Percentiles rank a stretch among this genome's conserved stretches.
phyloP scores from a whole-genome alignment of 2,888 invertebrate species.

The Hypomecis punctinalis region DNA sequence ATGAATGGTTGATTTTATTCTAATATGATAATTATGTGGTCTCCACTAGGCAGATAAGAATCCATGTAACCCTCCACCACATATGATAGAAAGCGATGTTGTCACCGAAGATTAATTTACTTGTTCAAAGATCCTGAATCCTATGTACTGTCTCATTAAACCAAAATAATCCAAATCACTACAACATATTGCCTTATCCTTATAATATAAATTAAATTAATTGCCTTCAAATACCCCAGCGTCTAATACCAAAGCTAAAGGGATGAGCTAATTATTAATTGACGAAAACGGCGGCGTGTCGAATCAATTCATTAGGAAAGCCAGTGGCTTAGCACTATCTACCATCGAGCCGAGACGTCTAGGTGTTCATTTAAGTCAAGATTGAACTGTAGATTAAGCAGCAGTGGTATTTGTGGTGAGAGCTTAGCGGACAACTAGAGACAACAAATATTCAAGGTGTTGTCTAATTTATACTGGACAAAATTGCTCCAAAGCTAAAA shows the following conservation, averaged over 20 bases:
- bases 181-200: neutral
- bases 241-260: slow-evolving; percentile 37
- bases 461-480: neutral
- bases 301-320: slow-evolving; percentile 80
- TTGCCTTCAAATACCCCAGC: slow-evolving; percentile 29
- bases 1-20: no score
- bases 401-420: slow-evolving; percentile 61
- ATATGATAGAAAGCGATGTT: no score
- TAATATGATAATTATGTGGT: no score
- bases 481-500: neutral
- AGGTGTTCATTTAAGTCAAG: slow-evolving; percentile 82
- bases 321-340: slow-evolving; percentile 71
- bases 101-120: no score
- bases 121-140: no score
- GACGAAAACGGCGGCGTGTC: slow-evolving; percentile 56
- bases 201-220: slow-evolving; percentile 33
- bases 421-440: slow-evolving; percentile 28
- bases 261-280: slow-evolving; percentile 60
- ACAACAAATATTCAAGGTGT: neutral
- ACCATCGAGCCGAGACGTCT: slow-evolving; percentile 68
- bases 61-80: no score
- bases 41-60: no score
- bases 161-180: neutral
- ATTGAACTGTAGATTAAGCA: slow-evolving; percentile 79
- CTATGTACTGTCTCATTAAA: neutral